Conservation (phyloP, 1,140 invertebrate genomes). For the Papilio dardanus region DNA sequence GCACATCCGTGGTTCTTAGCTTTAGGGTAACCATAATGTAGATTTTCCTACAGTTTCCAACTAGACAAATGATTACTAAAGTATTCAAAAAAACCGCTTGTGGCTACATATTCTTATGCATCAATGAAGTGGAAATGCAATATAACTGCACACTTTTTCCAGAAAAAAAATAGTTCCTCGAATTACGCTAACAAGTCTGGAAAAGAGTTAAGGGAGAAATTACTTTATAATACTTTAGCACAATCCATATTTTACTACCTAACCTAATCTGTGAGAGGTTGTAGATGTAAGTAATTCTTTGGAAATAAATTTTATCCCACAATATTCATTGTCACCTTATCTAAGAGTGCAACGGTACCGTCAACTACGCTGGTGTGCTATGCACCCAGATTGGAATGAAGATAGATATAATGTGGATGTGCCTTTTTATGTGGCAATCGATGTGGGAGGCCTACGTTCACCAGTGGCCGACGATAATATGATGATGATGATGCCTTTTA, state of each 20-base stretch:
- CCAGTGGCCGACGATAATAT: no score
- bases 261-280: not conserved
- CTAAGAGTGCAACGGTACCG: slow-evolving; percentile 19
- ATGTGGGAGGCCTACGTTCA: no score
- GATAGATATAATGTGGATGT: not conserved
- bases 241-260: not conserved
- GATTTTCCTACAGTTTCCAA: no score
- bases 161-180: not conserved
- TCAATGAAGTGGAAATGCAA: no score
- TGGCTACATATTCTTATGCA: no score
- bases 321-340: not conserved
- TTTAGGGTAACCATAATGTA: not conserved
- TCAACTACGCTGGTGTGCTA: slow-evolving; percentile 8
- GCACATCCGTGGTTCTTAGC: not conserved
- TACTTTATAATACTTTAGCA: not conserved
- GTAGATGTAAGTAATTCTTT: not conserved
- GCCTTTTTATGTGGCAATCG: not conserved
- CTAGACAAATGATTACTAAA: no score
- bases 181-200: not conserved
- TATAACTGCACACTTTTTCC: no score
- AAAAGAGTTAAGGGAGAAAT: not conserved
- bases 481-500: no score
- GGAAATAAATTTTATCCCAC: not conserved
- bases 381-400: slow-evolving; percentile 13
- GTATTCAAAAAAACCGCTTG: no score